Evolutionary conservation across 2,888 invertebrate species (phyloP).

Genomic region (Papilio demoleus): DNA sequence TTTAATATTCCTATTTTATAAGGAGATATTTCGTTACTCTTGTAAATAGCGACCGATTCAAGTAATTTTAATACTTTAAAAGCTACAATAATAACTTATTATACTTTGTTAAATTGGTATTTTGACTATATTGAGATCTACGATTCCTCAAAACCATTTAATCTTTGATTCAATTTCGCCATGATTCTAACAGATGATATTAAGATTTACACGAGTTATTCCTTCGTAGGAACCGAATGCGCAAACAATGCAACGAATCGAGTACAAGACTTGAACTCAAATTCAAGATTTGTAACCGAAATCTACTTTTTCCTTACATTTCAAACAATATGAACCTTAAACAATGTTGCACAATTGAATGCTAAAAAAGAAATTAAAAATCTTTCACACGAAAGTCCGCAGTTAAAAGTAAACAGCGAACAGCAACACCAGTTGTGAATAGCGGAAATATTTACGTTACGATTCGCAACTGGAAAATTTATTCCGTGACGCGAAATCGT

Average conservation of each 20-base stretch:
- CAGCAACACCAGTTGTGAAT: constrained; percentile 60
- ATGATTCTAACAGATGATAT: too few relatives aligned
- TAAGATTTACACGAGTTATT: too few relatives aligned
- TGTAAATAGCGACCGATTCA: constrained; percentile 1
- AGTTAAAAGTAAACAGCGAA: constrained; percentile 52
- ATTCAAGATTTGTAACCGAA: constrained; percentile 6
- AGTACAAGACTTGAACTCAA: neutral
- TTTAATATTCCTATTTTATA: constrained; percentile 29
- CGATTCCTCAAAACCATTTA: too few relatives aligned
- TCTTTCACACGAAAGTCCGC: constrained; percentile 11
- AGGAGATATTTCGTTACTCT: constrained; percentile 22
- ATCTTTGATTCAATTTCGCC: too few relatives aligned
- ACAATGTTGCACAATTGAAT: constrained; percentile 42
- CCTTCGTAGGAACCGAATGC: too few relatives aligned
- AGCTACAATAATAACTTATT: neutral
- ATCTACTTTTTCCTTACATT: constrained; percentile 12
- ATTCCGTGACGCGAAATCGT: constrained; percentile 78
- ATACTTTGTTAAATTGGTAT: neutral
- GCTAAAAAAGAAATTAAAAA: constrained; percentile 29
- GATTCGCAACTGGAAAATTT: constrained; percentile 76
- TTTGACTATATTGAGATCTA: too few relatives aligned
- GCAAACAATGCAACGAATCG: neutral
- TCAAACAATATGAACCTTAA: constrained; percentile 31
- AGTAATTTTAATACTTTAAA: neutral
- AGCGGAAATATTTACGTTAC: constrained; percentile 69